These are phyloP conservation scores for Oryctes rhinoceros DNA, from an alignment of 1,140 invertebrate genomes.

Conservation along the genomic window DNA sequence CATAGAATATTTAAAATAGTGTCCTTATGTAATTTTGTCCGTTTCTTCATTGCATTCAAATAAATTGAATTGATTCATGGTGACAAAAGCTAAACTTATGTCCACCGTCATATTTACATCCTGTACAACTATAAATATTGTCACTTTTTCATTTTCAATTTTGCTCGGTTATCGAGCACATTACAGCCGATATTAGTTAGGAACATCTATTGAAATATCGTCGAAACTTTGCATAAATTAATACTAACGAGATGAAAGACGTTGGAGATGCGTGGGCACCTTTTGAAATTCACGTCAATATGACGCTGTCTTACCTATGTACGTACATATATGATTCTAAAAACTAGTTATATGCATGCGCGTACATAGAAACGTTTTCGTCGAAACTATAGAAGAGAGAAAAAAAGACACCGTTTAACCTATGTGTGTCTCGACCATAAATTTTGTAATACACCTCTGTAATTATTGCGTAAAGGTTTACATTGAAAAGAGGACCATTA, in stretches of 20 bases:
- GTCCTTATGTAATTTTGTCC: too few relatives aligned
- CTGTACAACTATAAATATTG: too few relatives aligned
- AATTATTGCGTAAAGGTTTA: conserved; percentile 1
- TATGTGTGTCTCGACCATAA: conserved; percentile 10
- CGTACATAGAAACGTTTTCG: background rate
- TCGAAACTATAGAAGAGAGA: background rate
- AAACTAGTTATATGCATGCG: background rate
- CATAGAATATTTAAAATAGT: too few relatives aligned
- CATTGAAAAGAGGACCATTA: conserved; percentile 2
- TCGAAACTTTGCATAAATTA: background rate
- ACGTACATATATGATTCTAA: background rate
- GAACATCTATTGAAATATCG: conserved; percentile 1
- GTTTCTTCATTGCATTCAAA: too few relatives aligned
- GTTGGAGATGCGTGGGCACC: background rate
- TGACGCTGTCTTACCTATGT: background rate
- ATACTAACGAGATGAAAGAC: background rate
- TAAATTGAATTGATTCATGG: too few relatives aligned
- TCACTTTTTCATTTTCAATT: too few relatives aligned
- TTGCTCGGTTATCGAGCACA: background rate
- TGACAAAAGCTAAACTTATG: too few relatives aligned
- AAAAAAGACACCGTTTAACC: background rate
- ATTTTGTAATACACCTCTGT: conserved; percentile 18
- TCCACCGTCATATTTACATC: too few relatives aligned
- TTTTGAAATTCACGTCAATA: background rate
- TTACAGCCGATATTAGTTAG: background rate